Percentiles rank a stretch among this genome's conserved stretches.
phyloP scores from a whole-genome alignment of 2,113 vertebrate genomes.

The Centropus unirufus region DNA sequence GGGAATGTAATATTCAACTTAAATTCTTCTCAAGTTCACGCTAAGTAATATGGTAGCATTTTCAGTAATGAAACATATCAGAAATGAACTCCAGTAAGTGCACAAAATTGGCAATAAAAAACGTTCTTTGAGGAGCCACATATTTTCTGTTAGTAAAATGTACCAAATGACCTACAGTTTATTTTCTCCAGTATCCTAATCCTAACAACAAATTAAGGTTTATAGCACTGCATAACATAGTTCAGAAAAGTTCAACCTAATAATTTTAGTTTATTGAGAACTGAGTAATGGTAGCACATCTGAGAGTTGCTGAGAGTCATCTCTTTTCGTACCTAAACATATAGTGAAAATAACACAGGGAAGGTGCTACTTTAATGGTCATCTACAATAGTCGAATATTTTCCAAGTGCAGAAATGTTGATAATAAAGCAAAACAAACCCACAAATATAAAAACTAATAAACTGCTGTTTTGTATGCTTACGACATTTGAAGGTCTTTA shows the following conservation, averaged over 20 bases:
- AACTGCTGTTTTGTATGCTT: neutral
- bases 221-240: neutral
- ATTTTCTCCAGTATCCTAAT: neutral
- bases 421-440: neutral
- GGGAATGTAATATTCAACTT: neutral
- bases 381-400: neutral
- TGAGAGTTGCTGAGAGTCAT: neutral
- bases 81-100: neutral
- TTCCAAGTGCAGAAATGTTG: neutral
- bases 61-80: neutral
- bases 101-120: neutral
- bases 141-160: neutral
- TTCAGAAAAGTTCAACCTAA: neutral
- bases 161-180: neutral
- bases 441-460: neutral
- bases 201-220: neutral
- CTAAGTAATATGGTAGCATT: neutral
- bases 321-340: neutral
- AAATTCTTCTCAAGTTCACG: neutral
- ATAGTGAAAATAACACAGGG: neutral
- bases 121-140: neutral
- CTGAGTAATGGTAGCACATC: neutral
- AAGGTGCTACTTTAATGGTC: neutral
- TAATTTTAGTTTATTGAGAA: neutral
- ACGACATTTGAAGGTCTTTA: neutral